These are phyloP conservation scores for Drosophila tropicalis DNA, from an alignment of 1,140 invertebrate genomes.

Conservation along the genomic window DNA sequence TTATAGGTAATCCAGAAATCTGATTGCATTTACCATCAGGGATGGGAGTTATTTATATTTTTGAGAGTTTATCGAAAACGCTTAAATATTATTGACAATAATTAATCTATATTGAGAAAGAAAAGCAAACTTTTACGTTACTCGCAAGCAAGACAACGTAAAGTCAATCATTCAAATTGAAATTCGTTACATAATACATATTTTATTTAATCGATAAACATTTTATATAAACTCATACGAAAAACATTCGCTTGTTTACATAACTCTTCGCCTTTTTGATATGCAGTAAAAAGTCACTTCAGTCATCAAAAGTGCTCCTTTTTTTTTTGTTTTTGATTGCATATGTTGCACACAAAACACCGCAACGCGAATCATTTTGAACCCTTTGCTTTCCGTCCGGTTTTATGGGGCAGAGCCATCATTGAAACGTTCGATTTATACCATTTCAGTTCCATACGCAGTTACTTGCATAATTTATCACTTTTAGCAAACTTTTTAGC, in stretches of 20 bases:
- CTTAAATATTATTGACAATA: too few species aligned
- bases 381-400: background rate
- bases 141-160: too few species aligned
- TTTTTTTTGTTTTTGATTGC: background rate
- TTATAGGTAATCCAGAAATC: too few species aligned
- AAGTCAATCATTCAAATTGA: constrained; percentile 17
- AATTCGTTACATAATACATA: constrained; percentile 1
- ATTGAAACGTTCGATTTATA: constrained; percentile 14
- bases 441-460: constrained; percentile 1
- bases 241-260: background rate
- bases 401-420: constrained; percentile 7
- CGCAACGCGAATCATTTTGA: background rate
- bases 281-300: background rate
- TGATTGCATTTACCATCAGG: too few species aligned
- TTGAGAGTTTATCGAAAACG: too few species aligned
- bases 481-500: constrained; percentile 49
- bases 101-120: too few species aligned
- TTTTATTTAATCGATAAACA: background rate
- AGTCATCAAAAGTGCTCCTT: background rate
- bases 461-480: constrained; percentile 21
- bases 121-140: too few species aligned
- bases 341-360: constrained; percentile 1
- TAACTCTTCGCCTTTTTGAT: background rate
- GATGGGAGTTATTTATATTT: too few species aligned
- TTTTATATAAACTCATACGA: background rate